These are phyloP conservation scores for Pteruthius melanotis DNA, from an alignment of 2,113 vertebrate species.

Conservation along the genomic window DNA sequence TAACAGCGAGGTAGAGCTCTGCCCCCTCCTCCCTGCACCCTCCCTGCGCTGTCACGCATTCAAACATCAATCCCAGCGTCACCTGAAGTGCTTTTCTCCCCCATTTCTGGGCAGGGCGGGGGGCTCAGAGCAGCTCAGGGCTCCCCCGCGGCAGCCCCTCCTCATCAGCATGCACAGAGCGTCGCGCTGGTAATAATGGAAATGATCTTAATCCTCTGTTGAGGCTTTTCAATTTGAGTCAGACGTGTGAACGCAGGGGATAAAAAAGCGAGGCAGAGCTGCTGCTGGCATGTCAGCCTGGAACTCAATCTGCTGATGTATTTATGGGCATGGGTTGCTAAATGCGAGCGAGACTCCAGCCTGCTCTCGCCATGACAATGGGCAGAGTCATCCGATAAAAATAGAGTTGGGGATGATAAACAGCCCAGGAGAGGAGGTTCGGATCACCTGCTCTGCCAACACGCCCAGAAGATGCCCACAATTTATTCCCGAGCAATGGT, in stretches of 20 bases:
- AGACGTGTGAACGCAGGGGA: neutral
- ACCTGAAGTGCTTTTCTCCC: neutral
- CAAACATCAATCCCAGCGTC: rapidly evolving
- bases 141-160: neutral
- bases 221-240: slow-evolving; percentile 52
- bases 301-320: slow-evolving; percentile 36
- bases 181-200: neutral
- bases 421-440: neutral
- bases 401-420: slow-evolving; percentile 34
- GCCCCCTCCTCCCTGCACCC: rapidly evolving
- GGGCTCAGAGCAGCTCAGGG: neutral
- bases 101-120: rapidly evolving
- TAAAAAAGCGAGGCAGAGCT: neutral
- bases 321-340: slow-evolving; percentile 44
- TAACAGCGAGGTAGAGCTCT: neutral
- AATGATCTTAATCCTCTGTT: neutral
- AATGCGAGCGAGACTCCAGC: neutral
- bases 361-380: slow-evolving; percentile 50
- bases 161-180: slow-evolving; percentile 7
- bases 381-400: slow-evolving; percentile 41
- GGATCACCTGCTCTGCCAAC: neutral
- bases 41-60: rapidly evolving
- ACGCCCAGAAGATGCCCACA: neutral
- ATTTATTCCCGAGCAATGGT: neutral
- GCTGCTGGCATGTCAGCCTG: neutral